Conservation (phyloP, 2,888 invertebrate species). For the Aspidiotus destructor region DNA sequence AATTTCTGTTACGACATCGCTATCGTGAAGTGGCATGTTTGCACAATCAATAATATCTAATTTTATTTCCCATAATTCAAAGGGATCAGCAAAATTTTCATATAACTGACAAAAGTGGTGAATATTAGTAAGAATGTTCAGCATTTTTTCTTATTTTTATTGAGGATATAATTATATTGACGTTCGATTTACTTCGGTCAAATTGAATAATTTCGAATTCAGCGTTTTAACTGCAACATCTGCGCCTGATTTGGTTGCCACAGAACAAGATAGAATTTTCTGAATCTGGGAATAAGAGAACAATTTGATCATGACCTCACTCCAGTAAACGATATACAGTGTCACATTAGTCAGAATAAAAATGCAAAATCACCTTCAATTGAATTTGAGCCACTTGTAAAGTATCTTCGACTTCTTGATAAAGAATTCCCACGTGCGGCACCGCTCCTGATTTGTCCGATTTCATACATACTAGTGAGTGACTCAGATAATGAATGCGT, state of each 20-base stretch:
- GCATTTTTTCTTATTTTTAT: neutral
- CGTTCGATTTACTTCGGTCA: constrained; percentile 58
- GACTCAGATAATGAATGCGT: constrained; percentile 80
- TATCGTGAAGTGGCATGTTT: constrained; percentile 69
- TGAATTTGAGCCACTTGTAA: constrained; percentile 83
- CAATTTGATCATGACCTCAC: neutral
- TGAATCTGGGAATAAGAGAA: constrained; percentile 14
- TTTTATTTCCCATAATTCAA: constrained; percentile 85
- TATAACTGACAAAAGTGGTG: constrained; percentile 53
- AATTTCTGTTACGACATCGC: constrained; percentile 71
- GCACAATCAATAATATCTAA: constrained; percentile 91
- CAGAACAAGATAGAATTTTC: constrained; percentile 30
- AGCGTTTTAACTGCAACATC: constrained; percentile 57
- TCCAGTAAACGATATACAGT: neutral
- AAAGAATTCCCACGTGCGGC: constrained; percentile 62
- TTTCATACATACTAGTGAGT: constrained; percentile 91
- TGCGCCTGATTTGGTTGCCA: constrained; percentile 19
- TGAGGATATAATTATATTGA: constrained; percentile 9
- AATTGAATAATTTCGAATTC: constrained; percentile 72
- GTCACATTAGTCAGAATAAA: neutral
- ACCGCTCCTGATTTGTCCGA: constrained; percentile 53
- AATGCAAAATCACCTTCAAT: constrained; percentile 43
- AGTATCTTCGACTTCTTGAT: constrained; percentile 85
- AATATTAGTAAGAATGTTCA: too few species aligned
- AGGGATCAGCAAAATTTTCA: constrained; percentile 83